Evolutionary conservation across 64 coral and sea anemone species (phyloP).

Genomic region (Pocillopora damicornis): DNA sequence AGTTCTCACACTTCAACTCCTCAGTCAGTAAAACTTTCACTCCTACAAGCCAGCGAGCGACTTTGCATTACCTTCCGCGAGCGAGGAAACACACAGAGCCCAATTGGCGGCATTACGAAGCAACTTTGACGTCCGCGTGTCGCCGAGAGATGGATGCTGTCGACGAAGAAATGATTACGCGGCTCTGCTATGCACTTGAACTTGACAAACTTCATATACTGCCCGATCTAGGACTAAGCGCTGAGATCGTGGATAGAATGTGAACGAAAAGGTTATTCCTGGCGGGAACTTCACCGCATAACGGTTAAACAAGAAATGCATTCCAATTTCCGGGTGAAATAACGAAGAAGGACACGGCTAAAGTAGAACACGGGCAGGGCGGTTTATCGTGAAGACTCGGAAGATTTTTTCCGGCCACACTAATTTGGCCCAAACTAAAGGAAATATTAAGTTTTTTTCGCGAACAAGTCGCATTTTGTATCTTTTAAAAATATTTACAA

Average conservation of each 20-base stretch:
- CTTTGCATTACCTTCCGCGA: constrained; percentile 23
- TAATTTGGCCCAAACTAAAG: not conserved
- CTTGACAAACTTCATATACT: constrained; percentile 28
- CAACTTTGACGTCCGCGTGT: constrained; percentile 14
- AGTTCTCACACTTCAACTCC: not conserved
- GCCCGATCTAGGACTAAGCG: constrained; percentile 27
- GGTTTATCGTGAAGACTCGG: no score
- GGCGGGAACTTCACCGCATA: no score
- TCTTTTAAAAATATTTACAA: not conserved
- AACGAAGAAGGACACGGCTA: no score
- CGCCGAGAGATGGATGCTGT: constrained; percentile 34
- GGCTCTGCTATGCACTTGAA: constrained; percentile 20
- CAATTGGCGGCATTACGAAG: not conserved
- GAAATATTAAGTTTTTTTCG: not conserved
- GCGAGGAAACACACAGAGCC: not conserved
- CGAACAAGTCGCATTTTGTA: not conserved
- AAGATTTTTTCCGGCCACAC: no score
- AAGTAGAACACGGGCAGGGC: no score
- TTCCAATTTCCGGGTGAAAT: no score
- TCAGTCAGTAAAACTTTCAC: not conserved
- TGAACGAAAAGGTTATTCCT: not conserved
- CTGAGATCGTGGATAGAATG: constrained; percentile 28
- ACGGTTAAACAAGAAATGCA: no score
- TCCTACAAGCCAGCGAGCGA: not conserved
- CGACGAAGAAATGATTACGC: constrained; percentile 33